phyloP scores from a whole-genome alignment of 2,113 vertebrate genomes.

The Promerops cafer region DNA sequence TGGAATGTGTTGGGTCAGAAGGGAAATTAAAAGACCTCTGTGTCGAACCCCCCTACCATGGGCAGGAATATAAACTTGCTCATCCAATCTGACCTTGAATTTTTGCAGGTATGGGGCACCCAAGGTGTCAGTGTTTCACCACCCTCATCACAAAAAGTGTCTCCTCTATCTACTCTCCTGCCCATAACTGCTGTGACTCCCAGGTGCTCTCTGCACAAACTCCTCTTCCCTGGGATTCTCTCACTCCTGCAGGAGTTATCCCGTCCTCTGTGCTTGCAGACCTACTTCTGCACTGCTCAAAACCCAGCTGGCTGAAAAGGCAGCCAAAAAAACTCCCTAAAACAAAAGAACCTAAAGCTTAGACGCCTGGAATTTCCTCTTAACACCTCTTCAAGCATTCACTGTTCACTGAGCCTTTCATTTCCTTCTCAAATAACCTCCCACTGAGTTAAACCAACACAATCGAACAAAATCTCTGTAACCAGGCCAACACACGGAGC shows the following conservation, averaged over 20 bases:
- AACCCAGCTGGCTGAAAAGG: background rate
- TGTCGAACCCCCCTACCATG: accelerated
- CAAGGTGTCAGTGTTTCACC: accelerated
- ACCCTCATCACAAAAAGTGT: accelerated
- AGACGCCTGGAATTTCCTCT: background rate
- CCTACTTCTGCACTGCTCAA: background rate
- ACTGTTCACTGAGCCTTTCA: conserved; percentile 12
- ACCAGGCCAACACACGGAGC: background rate
- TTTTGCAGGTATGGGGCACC: background rate
- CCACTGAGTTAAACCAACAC: conserved; percentile 47
- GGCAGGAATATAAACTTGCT: background rate
- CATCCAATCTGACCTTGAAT: too few species aligned
- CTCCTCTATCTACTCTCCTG: accelerated
- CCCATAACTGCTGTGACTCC: background rate
- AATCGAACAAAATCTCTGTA: background rate
- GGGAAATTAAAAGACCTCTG: background rate
- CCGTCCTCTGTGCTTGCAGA: background rate
- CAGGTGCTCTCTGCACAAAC: background rate
- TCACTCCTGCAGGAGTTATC: background rate
- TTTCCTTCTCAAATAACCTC: conserved; percentile 44
- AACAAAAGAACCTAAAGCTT: background rate
- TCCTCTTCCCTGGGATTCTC: background rate
- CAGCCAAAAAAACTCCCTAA: background rate
- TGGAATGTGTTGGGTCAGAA: background rate
- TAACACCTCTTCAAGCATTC: conserved; percentile 19